Conservation (phyloP, 2,888 invertebrate species). For the Reticulitermes lucifugus region DNA sequence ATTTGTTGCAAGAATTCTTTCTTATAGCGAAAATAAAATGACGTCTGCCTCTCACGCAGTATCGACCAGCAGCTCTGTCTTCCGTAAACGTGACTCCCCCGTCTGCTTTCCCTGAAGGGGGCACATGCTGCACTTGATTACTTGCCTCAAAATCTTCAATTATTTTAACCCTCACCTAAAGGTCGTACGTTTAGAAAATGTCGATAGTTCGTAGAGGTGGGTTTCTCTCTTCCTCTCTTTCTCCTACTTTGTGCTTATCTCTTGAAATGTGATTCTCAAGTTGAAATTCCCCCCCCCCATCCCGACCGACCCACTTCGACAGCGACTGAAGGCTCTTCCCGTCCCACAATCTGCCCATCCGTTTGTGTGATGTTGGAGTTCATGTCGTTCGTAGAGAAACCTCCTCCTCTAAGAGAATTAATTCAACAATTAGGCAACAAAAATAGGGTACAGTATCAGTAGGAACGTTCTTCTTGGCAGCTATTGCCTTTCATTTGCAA, state of each 20-base stretch:
- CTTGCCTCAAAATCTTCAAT: conserved; percentile 33
- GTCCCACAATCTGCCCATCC: conserved; percentile 39
- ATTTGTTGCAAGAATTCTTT: too few relatives aligned
- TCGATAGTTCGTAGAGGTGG: conserved; percentile 24
- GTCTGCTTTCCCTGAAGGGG: neutral
- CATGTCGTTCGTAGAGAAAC: neutral
- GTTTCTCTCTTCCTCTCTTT: neutral
- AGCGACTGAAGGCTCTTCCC: conserved; percentile 28
- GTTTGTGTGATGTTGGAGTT: conserved; percentile 44
- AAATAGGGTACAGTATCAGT: conserved; percentile 57
- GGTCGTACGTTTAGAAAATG: conserved; percentile 33
- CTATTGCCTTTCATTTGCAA: conserved; percentile 65
- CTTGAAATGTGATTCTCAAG: conserved; percentile 34
- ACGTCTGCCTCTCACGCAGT: too few relatives aligned
- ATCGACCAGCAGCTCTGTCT: neutral
- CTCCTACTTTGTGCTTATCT: conserved; percentile 26
- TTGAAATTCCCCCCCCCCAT: conserved; percentile 26
- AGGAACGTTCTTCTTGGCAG: conserved; percentile 51
- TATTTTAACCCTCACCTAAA: conserved; percentile 30
- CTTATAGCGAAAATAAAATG: too few relatives aligned
- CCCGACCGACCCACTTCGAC: neutral
- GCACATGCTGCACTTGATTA: conserved; percentile 18
- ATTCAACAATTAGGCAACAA: conserved; percentile 65
- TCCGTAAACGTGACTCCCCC: conserved; percentile 2
- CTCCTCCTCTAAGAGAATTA: conserved; percentile 58